Conservation (phyloP, 1,140 invertebrate species). For the Psix sp. region DNA sequence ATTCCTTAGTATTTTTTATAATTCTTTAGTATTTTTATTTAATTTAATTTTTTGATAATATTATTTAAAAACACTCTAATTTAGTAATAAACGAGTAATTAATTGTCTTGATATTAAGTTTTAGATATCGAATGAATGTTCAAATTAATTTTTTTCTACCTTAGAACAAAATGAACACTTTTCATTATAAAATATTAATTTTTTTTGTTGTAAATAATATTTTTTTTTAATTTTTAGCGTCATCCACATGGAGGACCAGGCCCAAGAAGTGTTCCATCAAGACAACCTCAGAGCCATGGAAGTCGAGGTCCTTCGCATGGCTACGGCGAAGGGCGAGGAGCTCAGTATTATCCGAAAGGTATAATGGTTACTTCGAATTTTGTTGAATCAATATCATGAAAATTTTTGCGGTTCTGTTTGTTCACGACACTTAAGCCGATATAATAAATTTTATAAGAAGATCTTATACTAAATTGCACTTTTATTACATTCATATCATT, state of each 20-base stretch:
- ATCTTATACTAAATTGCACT: no score
- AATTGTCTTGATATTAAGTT: no score
- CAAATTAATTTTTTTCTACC: no score
- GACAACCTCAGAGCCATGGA: constrained; percentile 65
- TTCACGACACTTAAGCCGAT: constrained; percentile 33
- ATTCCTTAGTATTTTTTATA: background rate
- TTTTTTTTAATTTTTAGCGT: constrained; percentile 51
- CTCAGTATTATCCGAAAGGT: constrained; percentile 87
- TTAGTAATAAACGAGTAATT: no score
- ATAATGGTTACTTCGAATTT: constrained; percentile 61
- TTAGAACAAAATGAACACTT: no score
- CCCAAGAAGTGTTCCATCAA: constrained; percentile 78
- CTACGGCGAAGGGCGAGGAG: constrained; percentile 83
- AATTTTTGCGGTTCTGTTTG: constrained; percentile 53
- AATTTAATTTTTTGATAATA: no score
- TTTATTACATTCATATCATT: no score
- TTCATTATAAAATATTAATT: background rate
- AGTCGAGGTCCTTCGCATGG: constrained; percentile 80
- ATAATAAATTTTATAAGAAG: no score
- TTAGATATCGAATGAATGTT: no score
- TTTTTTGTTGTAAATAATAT: background rate
- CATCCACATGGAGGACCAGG: constrained; percentile 77
- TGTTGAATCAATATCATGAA: constrained; percentile 14
- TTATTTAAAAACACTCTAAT: no score
- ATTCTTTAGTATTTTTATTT: background rate